phyloP scores from a whole-genome alignment of 1,140 invertebrate genomes.

The Trialeurodes vaporariorum region DNA sequence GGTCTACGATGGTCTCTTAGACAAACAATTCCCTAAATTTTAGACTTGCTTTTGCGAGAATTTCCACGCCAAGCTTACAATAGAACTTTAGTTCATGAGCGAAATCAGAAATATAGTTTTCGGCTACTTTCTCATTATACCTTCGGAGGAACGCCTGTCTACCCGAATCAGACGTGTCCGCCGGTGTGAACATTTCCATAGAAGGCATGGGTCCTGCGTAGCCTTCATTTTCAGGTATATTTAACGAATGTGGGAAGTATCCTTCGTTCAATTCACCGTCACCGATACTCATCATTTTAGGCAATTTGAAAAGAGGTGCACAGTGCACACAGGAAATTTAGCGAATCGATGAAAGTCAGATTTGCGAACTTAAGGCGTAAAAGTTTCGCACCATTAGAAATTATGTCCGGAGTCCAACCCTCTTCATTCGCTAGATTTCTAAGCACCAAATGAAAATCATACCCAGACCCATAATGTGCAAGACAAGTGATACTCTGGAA shows the following conservation, averaged over 20 bases:
- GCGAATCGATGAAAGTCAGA: constrained; percentile 4
- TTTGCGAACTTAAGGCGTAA: neutral
- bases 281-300: constrained; percentile 19
- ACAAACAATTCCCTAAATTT: constrained; percentile 24
- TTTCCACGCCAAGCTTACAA: constrained; percentile 21
- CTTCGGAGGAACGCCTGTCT: constrained; percentile 18
- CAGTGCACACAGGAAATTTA: constrained; percentile 9
- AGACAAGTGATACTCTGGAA: neutral
- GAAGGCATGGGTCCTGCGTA: constrained; percentile 21
- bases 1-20: constrained; percentile 7
- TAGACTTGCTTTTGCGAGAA: constrained; percentile 27
- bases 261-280: constrained; percentile 22
- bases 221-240: constrained; percentile 18
- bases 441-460: neutral
- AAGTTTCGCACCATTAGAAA: constrained; percentile 1
- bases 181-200: constrained; percentile 17
- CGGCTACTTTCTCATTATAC: constrained; percentile 16
- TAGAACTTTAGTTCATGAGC: constrained; percentile 21
- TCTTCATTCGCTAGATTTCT: neutral
- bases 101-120: constrained; percentile 20
- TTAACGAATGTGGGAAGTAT: constrained; percentile 25
- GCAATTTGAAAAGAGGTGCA: constrained; percentile 6
- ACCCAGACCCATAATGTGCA: neutral
- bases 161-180: constrained; percentile 13
- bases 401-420: too few relatives aligned